Conservation (phyloP, 2,888 invertebrate genomes). For the Drosophila rubida region DNA sequence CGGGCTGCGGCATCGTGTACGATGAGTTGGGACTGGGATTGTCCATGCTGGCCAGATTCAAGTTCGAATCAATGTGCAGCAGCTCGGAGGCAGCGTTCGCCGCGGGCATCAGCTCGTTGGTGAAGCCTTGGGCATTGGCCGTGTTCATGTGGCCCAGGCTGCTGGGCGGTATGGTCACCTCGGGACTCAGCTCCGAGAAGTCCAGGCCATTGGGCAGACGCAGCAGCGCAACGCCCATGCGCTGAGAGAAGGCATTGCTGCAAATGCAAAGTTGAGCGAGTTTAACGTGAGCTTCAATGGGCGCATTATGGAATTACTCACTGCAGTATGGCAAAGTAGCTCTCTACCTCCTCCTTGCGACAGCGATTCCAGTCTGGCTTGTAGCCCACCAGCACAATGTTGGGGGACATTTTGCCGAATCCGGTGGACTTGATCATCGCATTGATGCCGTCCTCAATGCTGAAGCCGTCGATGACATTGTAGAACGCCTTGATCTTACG, state of each 20-base stretch:
- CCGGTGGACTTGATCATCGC: constrained; percentile 95
- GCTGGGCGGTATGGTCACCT: constrained; percentile 66
- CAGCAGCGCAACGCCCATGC: constrained; percentile 95
- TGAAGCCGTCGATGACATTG: constrained; percentile 90
- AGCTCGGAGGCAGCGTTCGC: constrained; percentile 82
- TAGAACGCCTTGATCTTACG: constrained; percentile 96
- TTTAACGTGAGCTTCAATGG: too few species aligned
- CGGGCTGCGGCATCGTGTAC: constrained; percentile 76
- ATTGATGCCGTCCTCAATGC: constrained; percentile 91
- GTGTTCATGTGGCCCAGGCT: constrained; percentile 73
- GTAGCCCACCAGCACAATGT: constrained; percentile 97
- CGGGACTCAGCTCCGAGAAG: constrained; percentile 86
- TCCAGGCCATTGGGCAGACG: constrained; percentile 94
- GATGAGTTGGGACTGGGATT: constrained; percentile 77
- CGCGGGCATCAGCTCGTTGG: constrained; percentile 77
- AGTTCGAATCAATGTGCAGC: constrained; percentile 90
- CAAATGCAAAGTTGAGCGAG: constrained; percentile 32
- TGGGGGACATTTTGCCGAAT: constrained; percentile 96
- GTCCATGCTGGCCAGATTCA: constrained; percentile 87
- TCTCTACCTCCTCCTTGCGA: constrained; percentile 90
- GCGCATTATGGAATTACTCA: constrained; percentile 86
- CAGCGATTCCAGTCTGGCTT: constrained; percentile 95
- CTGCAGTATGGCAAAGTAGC: constrained; percentile 98
- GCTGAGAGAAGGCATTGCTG: constrained; percentile 96
- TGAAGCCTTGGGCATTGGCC: constrained; percentile 78